Base-by-base conservation (phyloP, 2,888 invertebrate genomes). In the Lingula anatina region DNA sequence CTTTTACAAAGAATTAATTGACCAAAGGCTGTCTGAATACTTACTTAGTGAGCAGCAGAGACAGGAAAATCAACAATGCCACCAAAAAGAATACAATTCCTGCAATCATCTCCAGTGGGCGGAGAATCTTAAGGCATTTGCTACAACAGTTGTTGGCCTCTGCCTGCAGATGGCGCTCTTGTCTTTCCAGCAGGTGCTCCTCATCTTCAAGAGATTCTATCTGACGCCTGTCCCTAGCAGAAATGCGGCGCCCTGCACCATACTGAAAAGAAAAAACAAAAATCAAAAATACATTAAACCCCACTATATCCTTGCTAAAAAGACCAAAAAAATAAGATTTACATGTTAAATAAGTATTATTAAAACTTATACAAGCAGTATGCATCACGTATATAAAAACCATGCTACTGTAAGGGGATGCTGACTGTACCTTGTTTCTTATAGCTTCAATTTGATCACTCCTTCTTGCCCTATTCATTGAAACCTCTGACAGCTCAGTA, bases 11-110 rank as follows among this genome's bases (percentile, higher is more conserved):
- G n/a, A n/a, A n/a, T n/a, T n/a, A n/a, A n/a, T n/a, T n/a, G n/a
- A n/a, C n/a, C n/a, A n/a, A n/a, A n/a, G n/a, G n/a, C n/a, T n/a
- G n/a, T n/a, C n/a, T n/a, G n/a, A 9, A 18, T 15, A 54, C 73
- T 65, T 63, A 77, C 77, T 76, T 77, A 7, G 73, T 73, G 21
- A 78, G 56, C 9, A 77, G 58, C 18, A 78, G 61, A 1, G 78
- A 78, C 37, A 75, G 42, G 56, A 75, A 73, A 23, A 78, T 59
- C 26, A 77, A 59, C 1, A 76, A 47, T 0, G 70, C 72, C 44
- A 77, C 47, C 5, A 70, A 50, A 18, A 71, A 58, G 42, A 70
- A 64, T 3, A 72, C 43, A 12, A 74, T 54, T 7, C 78, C 78
- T 49, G 73, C 53, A 15, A 74, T 47, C n/a, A 76, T 67, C 54